Conservation (phyloP, 2,113 vertebrate genomes). For the Cynopterus brachyotis region DNA sequence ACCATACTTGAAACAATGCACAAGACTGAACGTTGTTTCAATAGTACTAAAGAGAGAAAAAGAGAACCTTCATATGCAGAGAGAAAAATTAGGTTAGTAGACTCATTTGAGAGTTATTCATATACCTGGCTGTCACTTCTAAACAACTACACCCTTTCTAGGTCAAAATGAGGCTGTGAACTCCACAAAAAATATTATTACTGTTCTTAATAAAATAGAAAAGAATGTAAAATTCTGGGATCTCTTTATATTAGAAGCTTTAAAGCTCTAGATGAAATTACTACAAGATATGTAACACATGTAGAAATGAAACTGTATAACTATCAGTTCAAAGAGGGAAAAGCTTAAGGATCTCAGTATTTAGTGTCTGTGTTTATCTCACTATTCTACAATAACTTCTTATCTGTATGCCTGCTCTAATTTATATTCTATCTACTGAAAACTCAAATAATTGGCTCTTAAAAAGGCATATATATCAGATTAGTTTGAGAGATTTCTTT, state of each 20-base stretch:
- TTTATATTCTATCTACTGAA: neutral
- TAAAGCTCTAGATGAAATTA: constrained; percentile 12
- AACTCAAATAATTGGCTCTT: neutral
- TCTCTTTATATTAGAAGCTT: neutral
- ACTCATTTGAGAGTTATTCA: constrained; percentile 65
- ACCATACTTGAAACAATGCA: constrained; percentile 28
- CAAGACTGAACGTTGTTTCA: constrained; percentile 36
- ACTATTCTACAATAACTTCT: neutral
- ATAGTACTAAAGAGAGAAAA: neutral
- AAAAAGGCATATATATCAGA: neutral
- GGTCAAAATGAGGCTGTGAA: constrained; percentile 14
- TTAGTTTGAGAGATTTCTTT: neutral
- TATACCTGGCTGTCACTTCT: constrained; percentile 14
- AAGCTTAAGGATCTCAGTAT: neutral
- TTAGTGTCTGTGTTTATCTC: constrained; percentile 19
- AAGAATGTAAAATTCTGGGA: neutral
- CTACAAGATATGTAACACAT: neutral
- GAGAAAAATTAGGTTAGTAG: constrained; percentile 46
- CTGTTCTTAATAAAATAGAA: constrained; percentile 5
- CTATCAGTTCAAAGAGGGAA: neutral
- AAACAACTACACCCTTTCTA: neutral
- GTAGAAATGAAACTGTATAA: neutral
- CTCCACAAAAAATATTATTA: neutral
- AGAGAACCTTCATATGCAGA: neutral
- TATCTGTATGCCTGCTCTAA: neutral